Base-by-base conservation (phyloP, 2,113 vertebrate genomes). In the Cepphus grylle region DNA sequence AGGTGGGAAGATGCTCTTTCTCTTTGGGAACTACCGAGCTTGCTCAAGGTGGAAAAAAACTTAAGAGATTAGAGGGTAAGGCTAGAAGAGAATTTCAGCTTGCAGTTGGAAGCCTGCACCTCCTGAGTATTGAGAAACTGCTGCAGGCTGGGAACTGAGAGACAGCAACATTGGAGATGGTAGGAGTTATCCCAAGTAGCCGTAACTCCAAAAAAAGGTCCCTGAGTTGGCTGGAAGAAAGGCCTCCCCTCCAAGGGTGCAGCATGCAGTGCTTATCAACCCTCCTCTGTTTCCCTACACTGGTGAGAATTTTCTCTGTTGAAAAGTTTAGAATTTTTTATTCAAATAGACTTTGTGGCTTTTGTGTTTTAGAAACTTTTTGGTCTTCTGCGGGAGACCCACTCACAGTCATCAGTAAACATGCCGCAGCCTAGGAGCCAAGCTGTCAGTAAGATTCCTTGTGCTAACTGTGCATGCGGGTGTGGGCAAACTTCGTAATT, bases 391-490 rank as follows among this genome's bases (percentile, higher is more conserved):
- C 3, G 15, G 22, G 13, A 76, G 29, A 11, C 71, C 20, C 40
- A 43, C 11, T 43, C 50, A 77, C 30, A 86, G 43, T 32, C 13
- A 56, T 11, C 4, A 47, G 34, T 59, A 53, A 70, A 40, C 3
- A 15, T 16, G 9, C 11, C 40, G 45, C 14, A 55, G 13, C 4
- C 34, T 30, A 55, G 22, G 11, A 80, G 19, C 9, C 7, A 26
- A 50, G 26, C 7, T 10, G 3, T 34, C 21, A 6, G 11, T 42
- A 78, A 74, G 49, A 81, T 50, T 47, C 9, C 9, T 66, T 1
- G 0, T 62, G 36, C 13, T 79, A 18, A 22, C 8, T 36, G 6
- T 69, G 55, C 10, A 47, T 0, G 3, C 12, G 27, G 13, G 5
- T 47, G 19, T 29, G 26, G 29, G 27, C 27, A 52, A 70, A 15